Evolutionary conservation across 1,140 invertebrate genomes (phyloP).

Genomic region (Drosophila sp.): DNA sequence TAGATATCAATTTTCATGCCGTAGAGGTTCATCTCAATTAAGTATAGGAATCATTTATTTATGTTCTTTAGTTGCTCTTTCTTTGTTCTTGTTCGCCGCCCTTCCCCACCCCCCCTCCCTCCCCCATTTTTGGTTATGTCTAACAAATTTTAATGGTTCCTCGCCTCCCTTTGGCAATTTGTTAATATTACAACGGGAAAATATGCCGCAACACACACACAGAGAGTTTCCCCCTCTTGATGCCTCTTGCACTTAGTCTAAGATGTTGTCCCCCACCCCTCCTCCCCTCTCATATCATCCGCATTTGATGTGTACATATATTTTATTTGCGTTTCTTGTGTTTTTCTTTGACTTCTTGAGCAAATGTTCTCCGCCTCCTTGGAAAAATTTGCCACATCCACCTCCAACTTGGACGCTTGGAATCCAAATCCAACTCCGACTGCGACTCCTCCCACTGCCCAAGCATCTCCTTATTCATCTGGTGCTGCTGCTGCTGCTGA

Average conservation of each 20-base stretch:
- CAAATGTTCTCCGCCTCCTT: conserved; percentile 6
- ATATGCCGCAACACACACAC: background rate
- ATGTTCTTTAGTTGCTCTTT: conserved; percentile 3
- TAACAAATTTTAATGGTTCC: conserved; percentile 9
- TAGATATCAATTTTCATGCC: conserved; percentile 1
- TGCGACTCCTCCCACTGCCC: background rate
- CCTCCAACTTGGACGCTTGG: background rate
- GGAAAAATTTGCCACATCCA: background rate
- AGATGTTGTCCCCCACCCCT: background rate
- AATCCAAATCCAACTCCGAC: background rate
- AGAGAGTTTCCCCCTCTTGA: background rate
- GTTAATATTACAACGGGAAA: conserved; percentile 14
- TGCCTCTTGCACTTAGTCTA: background rate
- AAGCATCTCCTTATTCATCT: background rate
- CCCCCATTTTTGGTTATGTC: background rate
- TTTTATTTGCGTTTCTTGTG: conserved; percentile 17
- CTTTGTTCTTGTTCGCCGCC: background rate
- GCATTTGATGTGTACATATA: conserved; percentile 8
- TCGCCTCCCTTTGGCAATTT: conserved; percentile 1
- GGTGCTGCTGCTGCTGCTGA: background rate
- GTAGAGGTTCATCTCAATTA: background rate
- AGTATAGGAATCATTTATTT: background rate
- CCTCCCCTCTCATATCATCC: background rate
- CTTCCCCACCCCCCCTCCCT: background rate
- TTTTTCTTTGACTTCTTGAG: conserved; percentile 12